Evolutionary conservation across 2,797 vertebrate genomes (phyloP), one percentile per base, ranked within the genome.

Genomic region (Remorina albescens): DNA sequence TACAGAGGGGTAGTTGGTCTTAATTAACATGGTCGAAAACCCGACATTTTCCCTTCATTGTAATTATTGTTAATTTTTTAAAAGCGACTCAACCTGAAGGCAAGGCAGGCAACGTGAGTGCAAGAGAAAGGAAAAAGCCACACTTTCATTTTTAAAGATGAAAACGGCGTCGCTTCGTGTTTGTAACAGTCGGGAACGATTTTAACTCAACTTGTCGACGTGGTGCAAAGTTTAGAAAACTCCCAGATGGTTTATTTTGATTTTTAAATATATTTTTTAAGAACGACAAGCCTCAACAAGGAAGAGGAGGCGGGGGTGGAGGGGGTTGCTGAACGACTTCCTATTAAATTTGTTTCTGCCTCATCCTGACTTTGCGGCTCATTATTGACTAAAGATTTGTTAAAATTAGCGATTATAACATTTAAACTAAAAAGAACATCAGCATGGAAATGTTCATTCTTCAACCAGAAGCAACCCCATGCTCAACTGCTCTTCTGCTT

Each of bases 11-110:
- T 1, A 11, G 57, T 53, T 88, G 36, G 18, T 55, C 69, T 94
- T 95, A 90, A 91, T 97, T 96, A 96, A 95, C 92, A 91, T 80
- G 10, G 74, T 74, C 26, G 69, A 91, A 91, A 85, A 87, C 9
- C 53, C 34, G 15, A 56, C 65, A 77, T 93, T 74, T 83, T 72
- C 1, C 32, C 4, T 49, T 72, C 44, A 21, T 16, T 83, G 55
- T 94, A 96, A 95, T 96, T 96, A 91, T 92, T 77, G 93, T 90
- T 82, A 94, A 91, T 96, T 97, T 95, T 85, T 92, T 83, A 2
- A 93, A 94, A 80, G 8, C 13, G 23, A 68, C 61, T 44, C 30
- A 9, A 19, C 62, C 64, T 72, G 51, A 7, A 7, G 26, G 50
- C 18, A n/a, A 67, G 10, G 37, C 74, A 61, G 65, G 47, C 88